These are phyloP conservation scores for Pyrochroa serraticornis DNA, from an alignment of 2,888 invertebrate species.

Conservation along the genomic window DNA sequence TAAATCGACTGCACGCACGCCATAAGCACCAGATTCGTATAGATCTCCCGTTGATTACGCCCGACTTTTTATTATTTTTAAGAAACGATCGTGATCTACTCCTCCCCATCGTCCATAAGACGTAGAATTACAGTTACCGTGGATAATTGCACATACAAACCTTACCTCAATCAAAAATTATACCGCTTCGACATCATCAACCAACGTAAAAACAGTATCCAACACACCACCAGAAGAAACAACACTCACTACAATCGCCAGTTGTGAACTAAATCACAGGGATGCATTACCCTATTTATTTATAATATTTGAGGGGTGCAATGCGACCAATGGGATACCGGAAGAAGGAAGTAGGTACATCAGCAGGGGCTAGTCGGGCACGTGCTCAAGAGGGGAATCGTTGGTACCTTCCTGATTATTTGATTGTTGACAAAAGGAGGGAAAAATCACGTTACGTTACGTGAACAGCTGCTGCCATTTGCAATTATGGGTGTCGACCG, in stretches of 20 bases:
- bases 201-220: not conserved
- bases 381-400: not conserved
- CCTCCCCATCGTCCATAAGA: not conserved
- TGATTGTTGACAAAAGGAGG: too few species aligned
- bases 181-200: not conserved
- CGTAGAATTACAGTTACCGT: conserved; percentile 6
- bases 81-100: conserved; percentile 8
- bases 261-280: conserved; percentile 7
- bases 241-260: conserved; percentile 1
- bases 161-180: not conserved
- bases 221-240: conserved; percentile 3
- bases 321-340: conserved; percentile 48
- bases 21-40: not conserved
- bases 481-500: too few species aligned
- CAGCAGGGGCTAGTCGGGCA: conserved; percentile 29
- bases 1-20: conserved; percentile 8
- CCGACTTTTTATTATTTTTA: conserved; percentile 4
- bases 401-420: too few species aligned
- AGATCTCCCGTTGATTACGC: not conserved
- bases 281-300: conserved; percentile 25
- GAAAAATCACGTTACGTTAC: too few species aligned
- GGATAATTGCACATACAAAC: not conserved
- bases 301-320: conserved; percentile 28
- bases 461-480: too few species aligned
- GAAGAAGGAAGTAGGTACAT: conserved; percentile 48